A percentile compares a stretch with the other conserved stretches of the same genome.
Evolutionary conservation across 2,113 vertebrate genomes (phyloP).

Genomic region (Porphyrio hochstetteri): DNA sequence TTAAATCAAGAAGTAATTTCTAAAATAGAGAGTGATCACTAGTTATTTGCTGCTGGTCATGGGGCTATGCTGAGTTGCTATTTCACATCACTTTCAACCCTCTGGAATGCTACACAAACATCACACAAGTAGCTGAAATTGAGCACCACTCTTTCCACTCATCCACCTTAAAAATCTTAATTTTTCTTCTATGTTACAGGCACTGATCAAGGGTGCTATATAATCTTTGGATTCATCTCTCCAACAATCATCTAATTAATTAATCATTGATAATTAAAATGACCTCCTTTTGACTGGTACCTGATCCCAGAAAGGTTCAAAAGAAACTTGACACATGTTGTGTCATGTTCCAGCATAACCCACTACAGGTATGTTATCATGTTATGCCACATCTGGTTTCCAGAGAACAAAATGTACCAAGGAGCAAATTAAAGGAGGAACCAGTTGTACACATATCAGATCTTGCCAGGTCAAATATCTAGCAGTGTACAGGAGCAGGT

Average conservation of each 20-base stretch:
- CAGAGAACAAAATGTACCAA: conserved; percentile 33
- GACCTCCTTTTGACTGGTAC: conserved; percentile 80
- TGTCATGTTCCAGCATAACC: conserved; percentile 71
- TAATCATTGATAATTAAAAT: conserved; percentile 83
- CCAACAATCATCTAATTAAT: conserved; percentile 80
- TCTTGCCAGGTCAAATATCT: conserved; percentile 13
- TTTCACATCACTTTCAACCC: neutral
- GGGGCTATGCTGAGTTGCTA: neutral
- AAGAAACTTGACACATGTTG: conserved; percentile 77
- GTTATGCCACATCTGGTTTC: conserved; percentile 65
- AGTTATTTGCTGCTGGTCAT: neutral
- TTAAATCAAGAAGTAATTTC: neutral
- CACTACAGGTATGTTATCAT: conserved; percentile 49
- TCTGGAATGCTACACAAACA: neutral
- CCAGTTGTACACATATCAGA: neutral
- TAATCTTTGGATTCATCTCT: conserved; percentile 64
- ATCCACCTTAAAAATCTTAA: neutral
- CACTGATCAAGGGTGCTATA: conserved; percentile 10
- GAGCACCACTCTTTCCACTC: conserved; percentile 12
- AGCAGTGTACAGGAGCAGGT: neutral
- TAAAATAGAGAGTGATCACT: neutral
- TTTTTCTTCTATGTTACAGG: conserved; percentile 5
- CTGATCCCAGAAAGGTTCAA: conserved; percentile 70
- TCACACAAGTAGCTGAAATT: neutral
- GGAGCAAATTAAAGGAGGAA: conserved; percentile 42